Base-by-base conservation (phyloP, 2,888 invertebrate genomes). In the Acanthosepion pharaonis region DNA sequence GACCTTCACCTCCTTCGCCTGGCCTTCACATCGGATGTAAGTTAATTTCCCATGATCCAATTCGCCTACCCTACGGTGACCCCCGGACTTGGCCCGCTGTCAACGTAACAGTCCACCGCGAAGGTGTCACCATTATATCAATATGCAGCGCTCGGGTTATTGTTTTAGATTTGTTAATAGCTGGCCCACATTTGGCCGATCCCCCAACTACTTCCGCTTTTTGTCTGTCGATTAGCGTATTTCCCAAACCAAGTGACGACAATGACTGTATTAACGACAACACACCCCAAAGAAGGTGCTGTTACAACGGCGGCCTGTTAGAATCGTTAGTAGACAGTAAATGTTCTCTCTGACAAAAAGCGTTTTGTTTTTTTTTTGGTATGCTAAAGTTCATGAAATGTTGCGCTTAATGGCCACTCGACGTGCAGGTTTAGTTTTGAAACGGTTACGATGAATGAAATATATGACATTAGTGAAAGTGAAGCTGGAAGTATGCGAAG, bases 21-120 rank as follows among this genome's bases (percentile, higher is more conserved):
- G 78, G n/a, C 78, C 78, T 78, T 78, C 78, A 78, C 78, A 78
- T 78, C 78, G n/a, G n/a, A 78, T 78, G 78, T 78, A 78, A 78
- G 78, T 78, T 78, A n/a, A 78, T n/a, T 78, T 78, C 78, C 78
- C 78, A 78, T 78, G 78, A 78, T 78, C 78, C 78, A 78, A 78
- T 78, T 78, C 78, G 15, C 78, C 33, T 33, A 78, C n/a, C 78
- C 78, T 78, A n/a, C n/a, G 78, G 78, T 33, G 78, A 78, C 78
- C 78, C 18, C 78, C 78, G 78, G 78, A 78, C 78, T 33, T 78
- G 78, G 78, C 78, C 78, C 78, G 78, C n/a, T n/a, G n/a, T n/a
- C 78, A 78, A n/a, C 78, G 78, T 78, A 78, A 78, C n/a, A n/a
- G 78, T 78, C 78, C n/a, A 78, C 78, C n/a, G 33, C n/a, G 78